Evolutionary conservation across 2,797 vertebrate species (phyloP).

Genomic region (Oryzias dopingdopingensis): DNA sequence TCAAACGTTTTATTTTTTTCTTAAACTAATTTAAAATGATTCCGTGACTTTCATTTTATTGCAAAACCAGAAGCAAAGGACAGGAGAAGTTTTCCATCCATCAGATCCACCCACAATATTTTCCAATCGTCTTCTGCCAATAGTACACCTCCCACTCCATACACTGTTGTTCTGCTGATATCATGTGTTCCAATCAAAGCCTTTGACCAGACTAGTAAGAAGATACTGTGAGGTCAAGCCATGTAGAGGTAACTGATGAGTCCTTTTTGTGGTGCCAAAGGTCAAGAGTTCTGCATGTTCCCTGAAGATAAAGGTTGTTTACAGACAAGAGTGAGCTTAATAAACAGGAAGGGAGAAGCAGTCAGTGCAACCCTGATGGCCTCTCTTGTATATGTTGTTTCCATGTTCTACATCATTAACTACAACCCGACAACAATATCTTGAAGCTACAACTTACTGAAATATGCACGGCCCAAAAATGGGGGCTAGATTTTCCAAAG

Average conservation of each 20-base stretch:
- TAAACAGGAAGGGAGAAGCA: conserved; percentile 60
- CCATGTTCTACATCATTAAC: conserved; percentile 29
- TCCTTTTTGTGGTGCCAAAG: conserved; percentile 2
- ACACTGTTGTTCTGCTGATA: conserved; percentile 8
- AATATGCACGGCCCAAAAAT: conserved; percentile 83
- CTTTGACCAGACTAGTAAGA: conserved; percentile 12
- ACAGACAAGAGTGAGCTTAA: conserved; percentile 29
- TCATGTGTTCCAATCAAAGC: conserved; percentile 18
- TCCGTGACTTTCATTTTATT: neutral
- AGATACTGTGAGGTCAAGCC: conserved; percentile 3
- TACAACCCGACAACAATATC: conserved; percentile 37
- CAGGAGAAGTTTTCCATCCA: conserved; percentile 5
- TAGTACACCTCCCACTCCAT: conserved; percentile 9
- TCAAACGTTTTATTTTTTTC: conserved; percentile 4
- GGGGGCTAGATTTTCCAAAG: conserved; percentile 78
- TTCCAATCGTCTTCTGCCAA: conserved; percentile 20
- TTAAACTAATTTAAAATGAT: conserved; percentile 1
- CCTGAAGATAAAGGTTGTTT: conserved; percentile 47
- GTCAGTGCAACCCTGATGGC: conserved; percentile 28
- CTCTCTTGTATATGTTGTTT: conserved; percentile 21
- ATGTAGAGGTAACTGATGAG: conserved; percentile 6
- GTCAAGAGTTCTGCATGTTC: conserved; percentile 11
- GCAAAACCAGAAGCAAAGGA: conserved; percentile 12
- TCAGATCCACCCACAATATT: conserved; percentile 6
- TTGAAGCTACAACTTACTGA: conserved; percentile 68